Base-by-base conservation (phyloP, 1,140 invertebrate genomes). In the Wasmannia auropunctata region DNA sequence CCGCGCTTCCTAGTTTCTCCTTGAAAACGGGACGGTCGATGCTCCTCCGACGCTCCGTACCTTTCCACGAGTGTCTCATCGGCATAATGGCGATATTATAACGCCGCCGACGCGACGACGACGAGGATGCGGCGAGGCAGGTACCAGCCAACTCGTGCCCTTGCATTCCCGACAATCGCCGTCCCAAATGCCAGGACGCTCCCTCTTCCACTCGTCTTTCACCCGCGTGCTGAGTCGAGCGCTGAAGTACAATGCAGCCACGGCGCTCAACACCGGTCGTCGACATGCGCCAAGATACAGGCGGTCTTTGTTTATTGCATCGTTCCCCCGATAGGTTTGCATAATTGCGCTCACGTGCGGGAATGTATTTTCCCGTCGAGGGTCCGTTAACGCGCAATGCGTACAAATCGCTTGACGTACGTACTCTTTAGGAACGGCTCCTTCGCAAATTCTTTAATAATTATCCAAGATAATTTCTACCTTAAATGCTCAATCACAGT, bases 181-280 rank as follows among this genome's bases (percentile, higher is more conserved):
- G 81, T 80, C 80, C 88, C 81, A 90, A 90, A 90, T 90, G 89
- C 86, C 89, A 90, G 75, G 70, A 87, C 89, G 89, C 88, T 90
- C 89, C 88, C 70, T 87, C 75, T 75, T 87, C 62, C 83, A 69
- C 58, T 72, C 81, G 79, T 86, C 75, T 90, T 84, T 90, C 75
- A 80, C 80, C 75, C 75, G 84, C 75, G 28, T 19, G 79, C 62
- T 34, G 49, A 63, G 60, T 67, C 87, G 74, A 85, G 65, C 65
- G 65, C 62, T 56, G 79, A 87, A 85, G 49, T 58, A 81, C 25
- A 69, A 80, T 60, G 58, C 56, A 49, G 31, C 25, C 14, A 10
- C 40, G 22, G 7, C 19, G 79, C 56, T 74, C 19, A 58, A 70
- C 54, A 34, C 43, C 60, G 80, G 79, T 81, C 79, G 14, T 28